Evolutionary conservation across 2,113 vertebrate species (phyloP).

Genomic region (Paradoxurus hermaphroditus): DNA sequence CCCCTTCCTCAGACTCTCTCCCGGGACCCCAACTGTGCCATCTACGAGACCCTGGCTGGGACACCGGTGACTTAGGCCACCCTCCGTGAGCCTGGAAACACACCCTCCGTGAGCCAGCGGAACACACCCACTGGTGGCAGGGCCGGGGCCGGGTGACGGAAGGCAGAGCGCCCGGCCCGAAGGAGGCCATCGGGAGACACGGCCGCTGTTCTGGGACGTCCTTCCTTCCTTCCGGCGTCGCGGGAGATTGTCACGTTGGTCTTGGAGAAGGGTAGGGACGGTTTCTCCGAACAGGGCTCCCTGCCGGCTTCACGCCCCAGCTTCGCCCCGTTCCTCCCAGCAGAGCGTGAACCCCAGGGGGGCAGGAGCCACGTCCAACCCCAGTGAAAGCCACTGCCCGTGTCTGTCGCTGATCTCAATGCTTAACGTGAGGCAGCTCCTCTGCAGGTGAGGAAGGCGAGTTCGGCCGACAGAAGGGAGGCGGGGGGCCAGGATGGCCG

Average conservation of each 20-base stretch:
- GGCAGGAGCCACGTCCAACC: no score
- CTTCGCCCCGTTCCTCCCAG: background rate
- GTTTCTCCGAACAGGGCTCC: background rate
- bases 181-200: accelerated
- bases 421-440: no score
- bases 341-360: no score
- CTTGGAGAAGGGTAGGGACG: background rate
- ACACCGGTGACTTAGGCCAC: accelerated
- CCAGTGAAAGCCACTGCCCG: background rate
- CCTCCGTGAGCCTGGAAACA: background rate
- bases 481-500: accelerated
- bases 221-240: accelerated
- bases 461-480: no score
- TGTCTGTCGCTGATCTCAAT: no score
- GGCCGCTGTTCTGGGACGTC: background rate
- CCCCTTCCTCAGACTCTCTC: background rate
- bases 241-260: accelerated
- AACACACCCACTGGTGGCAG: accelerated
- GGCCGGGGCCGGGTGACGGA: background rate
- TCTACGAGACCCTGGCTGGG: background rate
- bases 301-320: accelerated
- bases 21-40: no score
- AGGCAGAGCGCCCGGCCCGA: accelerated
- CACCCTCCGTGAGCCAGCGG: background rate
- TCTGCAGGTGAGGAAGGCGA: background rate